phyloP scores from a whole-genome alignment of 2,888 invertebrate genomes.

The Standfussiana lucernea region DNA sequence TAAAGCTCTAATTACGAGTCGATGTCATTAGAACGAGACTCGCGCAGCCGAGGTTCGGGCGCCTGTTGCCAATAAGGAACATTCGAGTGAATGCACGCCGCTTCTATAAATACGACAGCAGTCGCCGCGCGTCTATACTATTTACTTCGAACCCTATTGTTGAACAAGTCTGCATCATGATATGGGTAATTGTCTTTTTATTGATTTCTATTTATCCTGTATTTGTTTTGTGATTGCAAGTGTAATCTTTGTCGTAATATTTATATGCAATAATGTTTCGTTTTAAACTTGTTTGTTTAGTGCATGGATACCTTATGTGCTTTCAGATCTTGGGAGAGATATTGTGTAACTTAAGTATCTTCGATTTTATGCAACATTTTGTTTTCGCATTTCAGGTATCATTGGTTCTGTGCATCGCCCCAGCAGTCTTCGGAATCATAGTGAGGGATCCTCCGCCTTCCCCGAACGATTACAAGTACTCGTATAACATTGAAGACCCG shows the following conservation, averaged over 20 bases:
- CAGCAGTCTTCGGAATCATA: conserved; percentile 78
- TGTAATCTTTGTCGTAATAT: conserved; percentile 12
- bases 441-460: conserved; percentile 83
- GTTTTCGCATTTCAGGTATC: conserved; percentile 67
- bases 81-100: conserved; percentile 82
- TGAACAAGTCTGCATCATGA: conserved; percentile 76
- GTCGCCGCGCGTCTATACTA: conserved; percentile 71
- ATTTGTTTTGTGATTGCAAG: conserved; percentile 20
- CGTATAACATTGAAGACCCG: conserved; percentile 90
- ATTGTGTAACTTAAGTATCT: conserved; percentile 21
- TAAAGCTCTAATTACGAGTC: conserved; percentile 46
- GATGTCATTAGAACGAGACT: conserved; percentile 57
- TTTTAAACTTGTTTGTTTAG: conserved; percentile 39
- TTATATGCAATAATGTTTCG: background rate
- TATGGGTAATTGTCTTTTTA: conserved; percentile 76
- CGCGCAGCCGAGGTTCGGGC: conserved; percentile 62
- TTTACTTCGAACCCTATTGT: conserved; percentile 79
- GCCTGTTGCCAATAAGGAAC: conserved; percentile 76
- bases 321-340: conserved; percentile 27
- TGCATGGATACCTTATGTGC: conserved; percentile 10
- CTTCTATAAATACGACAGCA: conserved; percentile 83
- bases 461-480: conserved; percentile 85
- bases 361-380: conserved; percentile 24
- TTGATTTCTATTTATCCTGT: conserved; percentile 37
- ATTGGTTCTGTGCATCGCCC: conserved; percentile 72